Base-by-base conservation (phyloP, 2,797 vertebrate species). In the Sebastes alutus region DNA sequence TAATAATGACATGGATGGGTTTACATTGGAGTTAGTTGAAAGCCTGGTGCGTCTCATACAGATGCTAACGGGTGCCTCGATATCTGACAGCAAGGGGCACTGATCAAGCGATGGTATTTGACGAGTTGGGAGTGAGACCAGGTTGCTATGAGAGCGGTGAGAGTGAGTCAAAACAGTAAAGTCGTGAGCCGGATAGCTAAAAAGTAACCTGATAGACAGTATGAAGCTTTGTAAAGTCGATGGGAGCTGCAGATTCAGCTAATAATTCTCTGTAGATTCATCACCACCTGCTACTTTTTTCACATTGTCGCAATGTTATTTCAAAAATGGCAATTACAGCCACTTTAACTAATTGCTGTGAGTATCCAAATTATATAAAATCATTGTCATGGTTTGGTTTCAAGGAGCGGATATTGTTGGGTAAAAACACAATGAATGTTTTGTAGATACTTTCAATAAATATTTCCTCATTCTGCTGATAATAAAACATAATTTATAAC, bases 61-160 rank as follows among this genome's bases (percentile, higher is more conserved):
- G 46, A 20, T 20, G 3, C 42, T 7, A 46, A 46, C 0, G 3
- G 16, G 7, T 46, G 16, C 42, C 16, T 18, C 1, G 16, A 46
- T 46, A 46, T 46, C 42, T 0, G 42, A 46, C 42, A 46, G 42
- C 16, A 46, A 18, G 42, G 42, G 16, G 42, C 42, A 8, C 42
- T 18, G 42, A 46, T 1, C 16, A 46, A 2, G 46, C 7, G 7
- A 20, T 4, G 46, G 46, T 49, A 20, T 46, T 0, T 42, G 38
- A 16, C 2, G 14, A 0, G 1, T 42, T 42, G 14, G 38, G 42
- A 18, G 14, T 46, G 42, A 46, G 7, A 0, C 42, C 0, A 0
- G 1, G 16, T 46, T 46, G 42, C 42, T 52, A 18, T 54, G 38
- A 18, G 23, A 71, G 33, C 16, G 0, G 16, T 1, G 13, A 25